Evolutionary conservation across 2,797 vertebrate genomes (phyloP).

Genomic region (Crypturellus tataupa): DNA sequence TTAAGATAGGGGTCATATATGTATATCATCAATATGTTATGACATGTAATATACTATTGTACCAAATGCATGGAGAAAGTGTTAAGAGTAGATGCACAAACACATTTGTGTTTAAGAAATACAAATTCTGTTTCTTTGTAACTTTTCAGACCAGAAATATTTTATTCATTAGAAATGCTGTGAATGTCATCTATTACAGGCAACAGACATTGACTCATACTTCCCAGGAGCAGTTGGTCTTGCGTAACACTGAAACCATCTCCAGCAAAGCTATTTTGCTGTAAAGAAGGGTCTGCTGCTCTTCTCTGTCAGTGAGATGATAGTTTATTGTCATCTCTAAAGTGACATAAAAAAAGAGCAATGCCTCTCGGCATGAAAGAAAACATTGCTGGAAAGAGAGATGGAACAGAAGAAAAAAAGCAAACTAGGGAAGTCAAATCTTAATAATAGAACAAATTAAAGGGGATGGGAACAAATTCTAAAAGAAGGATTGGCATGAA

Average conservation of each 20-base stretch:
- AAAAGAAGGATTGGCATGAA: not conserved
- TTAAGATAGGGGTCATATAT: not conserved
- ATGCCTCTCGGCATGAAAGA: not conserved
- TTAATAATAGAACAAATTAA: not conserved
- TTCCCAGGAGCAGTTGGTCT: not conserved
- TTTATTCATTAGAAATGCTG: not conserved
- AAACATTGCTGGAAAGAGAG: not conserved
- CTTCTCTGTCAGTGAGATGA: not conserved
- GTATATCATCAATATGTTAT: not conserved
- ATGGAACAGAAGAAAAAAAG: not conserved
- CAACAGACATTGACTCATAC: not conserved
- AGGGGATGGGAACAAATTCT: not conserved
- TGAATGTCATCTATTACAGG: not conserved
- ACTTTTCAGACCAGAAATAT: not conserved
- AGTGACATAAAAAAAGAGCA: not conserved
- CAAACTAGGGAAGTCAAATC: not conserved
- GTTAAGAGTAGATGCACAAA: not conserved
- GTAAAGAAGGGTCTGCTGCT: not conserved
- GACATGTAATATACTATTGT: not conserved
- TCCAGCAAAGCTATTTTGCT: not conserved
- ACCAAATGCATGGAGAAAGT: not conserved
- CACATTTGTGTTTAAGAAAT: not conserved
- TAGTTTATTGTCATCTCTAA: not conserved
- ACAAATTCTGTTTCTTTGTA: not conserved
- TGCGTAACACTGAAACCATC: constrained; percentile 20